A percentile compares a stretch with the other conserved stretches of the same genome.
Evolutionary conservation across 2,888 invertebrate species (phyloP).

Genomic region (Agonopterix heracliana): DNA sequence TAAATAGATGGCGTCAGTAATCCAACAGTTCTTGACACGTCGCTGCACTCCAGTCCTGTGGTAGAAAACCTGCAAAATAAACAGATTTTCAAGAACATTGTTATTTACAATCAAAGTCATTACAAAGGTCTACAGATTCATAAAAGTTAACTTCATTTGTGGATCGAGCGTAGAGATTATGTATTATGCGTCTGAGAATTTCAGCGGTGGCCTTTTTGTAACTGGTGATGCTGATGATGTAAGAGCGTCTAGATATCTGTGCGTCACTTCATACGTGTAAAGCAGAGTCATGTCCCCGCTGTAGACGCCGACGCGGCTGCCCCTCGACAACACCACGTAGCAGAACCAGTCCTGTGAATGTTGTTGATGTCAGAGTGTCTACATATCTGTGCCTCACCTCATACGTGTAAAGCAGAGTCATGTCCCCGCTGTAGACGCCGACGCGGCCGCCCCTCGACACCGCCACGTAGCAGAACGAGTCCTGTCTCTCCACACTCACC

Average conservation of each 20-base stretch:
- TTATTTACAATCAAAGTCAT: not conserved
- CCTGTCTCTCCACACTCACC: slow-evolving; percentile 70
- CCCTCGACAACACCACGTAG: slow-evolving; percentile 75
- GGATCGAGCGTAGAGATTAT: too few species aligned
- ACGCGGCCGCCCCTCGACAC: slow-evolving; percentile 77
- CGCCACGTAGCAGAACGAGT: slow-evolving; percentile 78
- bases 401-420: slow-evolving; percentile 69
- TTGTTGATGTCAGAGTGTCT: too few species aligned
- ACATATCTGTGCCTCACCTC: slow-evolving; percentile 45
- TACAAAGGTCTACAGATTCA: too few species aligned
- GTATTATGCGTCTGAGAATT: too few species aligned
- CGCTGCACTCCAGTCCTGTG: slow-evolving; percentile 64
- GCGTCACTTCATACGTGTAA: slow-evolving; percentile 60
- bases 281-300: slow-evolving; percentile 71
- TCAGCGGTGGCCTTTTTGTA: too few species aligned
- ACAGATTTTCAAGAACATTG: not conserved
- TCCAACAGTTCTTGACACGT: slow-evolving; percentile 74
- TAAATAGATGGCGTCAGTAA: slow-evolving; percentile 78
- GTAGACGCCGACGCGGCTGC: slow-evolving; percentile 78
- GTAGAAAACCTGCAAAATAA: slow-evolving; percentile 58
- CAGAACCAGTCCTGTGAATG: slow-evolving; percentile 76
- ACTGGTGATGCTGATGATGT: too few species aligned
- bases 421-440: slow-evolving; percentile 76
- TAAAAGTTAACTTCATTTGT: too few species aligned
- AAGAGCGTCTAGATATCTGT: too few species aligned